phyloP scores from a whole-genome alignment of 92 coral and sea anemone species.

The Bergia puertoricense region DNA sequence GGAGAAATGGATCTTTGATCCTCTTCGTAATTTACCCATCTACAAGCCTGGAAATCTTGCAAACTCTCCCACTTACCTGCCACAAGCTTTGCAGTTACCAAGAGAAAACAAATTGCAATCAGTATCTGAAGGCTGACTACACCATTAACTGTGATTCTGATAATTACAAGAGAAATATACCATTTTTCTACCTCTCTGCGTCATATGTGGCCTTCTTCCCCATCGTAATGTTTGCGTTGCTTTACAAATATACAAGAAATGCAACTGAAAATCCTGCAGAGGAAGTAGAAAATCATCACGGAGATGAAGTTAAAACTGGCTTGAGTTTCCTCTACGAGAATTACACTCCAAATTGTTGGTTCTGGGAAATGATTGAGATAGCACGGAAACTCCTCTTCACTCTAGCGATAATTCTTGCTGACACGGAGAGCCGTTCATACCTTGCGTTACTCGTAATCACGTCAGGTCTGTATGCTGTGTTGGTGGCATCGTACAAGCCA shows the following conservation, averaged over 20 bases:
- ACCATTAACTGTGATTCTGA: constrained; percentile 53
- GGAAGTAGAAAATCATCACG: background rate
- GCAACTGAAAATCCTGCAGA: background rate
- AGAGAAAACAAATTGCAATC: constrained; percentile 27
- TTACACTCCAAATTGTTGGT: constrained; percentile 58
- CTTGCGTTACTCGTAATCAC: constrained; percentile 53
- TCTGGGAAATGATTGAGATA: constrained; percentile 66
- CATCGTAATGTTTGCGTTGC: constrained; percentile 8
- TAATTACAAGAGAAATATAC: constrained; percentile 38
- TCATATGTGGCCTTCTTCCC: constrained; percentile 28
- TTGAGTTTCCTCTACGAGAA: constrained; percentile 64
- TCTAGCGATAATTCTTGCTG: constrained; percentile 47
- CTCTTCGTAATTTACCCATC: constrained; percentile 58
- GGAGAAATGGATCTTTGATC: constrained; percentile 48
- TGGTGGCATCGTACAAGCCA: constrained; percentile 61
- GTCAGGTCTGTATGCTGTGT: constrained; percentile 56
- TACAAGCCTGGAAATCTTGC: constrained; percentile 55
- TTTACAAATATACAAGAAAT: constrained; percentile 10
- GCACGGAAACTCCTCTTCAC: constrained; percentile 51
- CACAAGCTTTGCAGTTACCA: constrained; percentile 52
- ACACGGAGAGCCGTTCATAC: constrained; percentile 58
- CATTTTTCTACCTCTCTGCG: constrained; percentile 18
- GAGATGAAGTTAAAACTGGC: constrained; percentile 40
- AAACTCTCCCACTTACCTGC: constrained; percentile 50
- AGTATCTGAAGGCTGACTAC: constrained; percentile 58